Conservation (phyloP, 1,140 invertebrate species). For the Caligus rogercresseyi region DNA sequence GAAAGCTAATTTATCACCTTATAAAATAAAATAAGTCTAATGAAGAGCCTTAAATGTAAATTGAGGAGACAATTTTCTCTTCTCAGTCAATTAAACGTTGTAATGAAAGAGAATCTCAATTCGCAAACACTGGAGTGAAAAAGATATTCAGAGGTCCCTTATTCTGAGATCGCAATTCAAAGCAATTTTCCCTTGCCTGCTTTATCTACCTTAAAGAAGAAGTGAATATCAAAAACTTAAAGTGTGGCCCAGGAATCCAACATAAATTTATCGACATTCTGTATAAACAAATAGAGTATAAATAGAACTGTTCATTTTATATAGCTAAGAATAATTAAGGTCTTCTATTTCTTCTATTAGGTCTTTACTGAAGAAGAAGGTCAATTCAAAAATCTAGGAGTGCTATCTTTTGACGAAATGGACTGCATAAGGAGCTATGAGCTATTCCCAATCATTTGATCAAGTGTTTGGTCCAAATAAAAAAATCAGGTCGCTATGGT, state of each 20-base stretch:
- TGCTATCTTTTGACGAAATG: slow-evolving; percentile 21
- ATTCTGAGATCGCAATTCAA: neutral
- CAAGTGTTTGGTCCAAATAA: slow-evolving; percentile 1
- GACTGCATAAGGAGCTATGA: slow-evolving; percentile 3
- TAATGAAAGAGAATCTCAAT: neutral
- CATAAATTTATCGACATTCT: neutral
- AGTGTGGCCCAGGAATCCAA: slow-evolving; percentile 7
- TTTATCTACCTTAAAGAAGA: slow-evolving; percentile 3
- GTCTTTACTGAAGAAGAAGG: neutral
- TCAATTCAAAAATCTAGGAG: neutral
- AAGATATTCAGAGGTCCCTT: neutral
- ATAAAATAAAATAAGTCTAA: neutral
- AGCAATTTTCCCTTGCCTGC: slow-evolving; percentile 16
- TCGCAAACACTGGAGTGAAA: neutral
- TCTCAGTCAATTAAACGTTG: too few relatives aligned
- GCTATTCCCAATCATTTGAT: slow-evolving; percentile 7
- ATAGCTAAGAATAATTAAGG: neutral
- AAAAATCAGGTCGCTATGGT: slow-evolving; percentile 18
- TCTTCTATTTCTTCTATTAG: neutral
- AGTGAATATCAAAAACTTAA: slow-evolving; percentile 17
- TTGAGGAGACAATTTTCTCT: too few relatives aligned
- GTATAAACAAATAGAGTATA: neutral
- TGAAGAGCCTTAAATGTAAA: neutral
- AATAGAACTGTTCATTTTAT: neutral
- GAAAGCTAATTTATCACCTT: neutral